These are phyloP conservation scores for Zosterops hypoxanthus DNA, from an alignment of 2,113 vertebrate species.

Conservation along the genomic window DNA sequence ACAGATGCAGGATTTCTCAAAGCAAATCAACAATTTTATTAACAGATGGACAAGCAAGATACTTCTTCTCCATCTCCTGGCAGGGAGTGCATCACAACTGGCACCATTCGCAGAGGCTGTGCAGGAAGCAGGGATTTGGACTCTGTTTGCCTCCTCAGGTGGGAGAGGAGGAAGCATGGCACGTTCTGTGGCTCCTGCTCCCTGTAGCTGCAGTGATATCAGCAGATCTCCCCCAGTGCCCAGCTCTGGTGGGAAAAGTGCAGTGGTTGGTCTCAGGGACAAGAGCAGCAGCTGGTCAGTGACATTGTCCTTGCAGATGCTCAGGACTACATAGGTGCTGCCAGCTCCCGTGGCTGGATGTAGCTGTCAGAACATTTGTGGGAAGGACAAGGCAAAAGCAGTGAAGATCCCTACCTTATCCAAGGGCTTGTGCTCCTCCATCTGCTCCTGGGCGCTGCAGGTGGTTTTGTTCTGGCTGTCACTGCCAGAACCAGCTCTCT, in stretches of 20 bases:
- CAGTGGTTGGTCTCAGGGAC: background rate
- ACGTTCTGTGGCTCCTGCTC: background rate
- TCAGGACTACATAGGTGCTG: fast-evolving
- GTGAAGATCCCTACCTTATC: background rate
- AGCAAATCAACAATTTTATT: background rate
- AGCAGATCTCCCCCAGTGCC: background rate
- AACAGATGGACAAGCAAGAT: background rate
- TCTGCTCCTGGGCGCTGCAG: background rate
- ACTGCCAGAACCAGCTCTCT: background rate
- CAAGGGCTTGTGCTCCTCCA: no score
- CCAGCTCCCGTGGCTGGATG: background rate
- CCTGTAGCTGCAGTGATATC: background rate
- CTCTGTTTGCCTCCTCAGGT: background rate
- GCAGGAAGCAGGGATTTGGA: background rate
- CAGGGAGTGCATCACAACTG: background rate
- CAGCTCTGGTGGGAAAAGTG: background rate
- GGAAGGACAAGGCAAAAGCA: background rate
- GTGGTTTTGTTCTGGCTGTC: background rate
- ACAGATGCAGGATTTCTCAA: background rate
- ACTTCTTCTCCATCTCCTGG: background rate
- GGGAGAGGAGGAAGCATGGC: background rate
- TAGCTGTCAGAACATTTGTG: background rate
- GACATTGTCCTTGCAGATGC: background rate
- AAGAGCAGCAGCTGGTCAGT: fast-evolving
- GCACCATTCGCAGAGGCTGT: background rate